Base-by-base conservation (phyloP, 2,888 invertebrate genomes). In the Andrena flavipes region DNA sequence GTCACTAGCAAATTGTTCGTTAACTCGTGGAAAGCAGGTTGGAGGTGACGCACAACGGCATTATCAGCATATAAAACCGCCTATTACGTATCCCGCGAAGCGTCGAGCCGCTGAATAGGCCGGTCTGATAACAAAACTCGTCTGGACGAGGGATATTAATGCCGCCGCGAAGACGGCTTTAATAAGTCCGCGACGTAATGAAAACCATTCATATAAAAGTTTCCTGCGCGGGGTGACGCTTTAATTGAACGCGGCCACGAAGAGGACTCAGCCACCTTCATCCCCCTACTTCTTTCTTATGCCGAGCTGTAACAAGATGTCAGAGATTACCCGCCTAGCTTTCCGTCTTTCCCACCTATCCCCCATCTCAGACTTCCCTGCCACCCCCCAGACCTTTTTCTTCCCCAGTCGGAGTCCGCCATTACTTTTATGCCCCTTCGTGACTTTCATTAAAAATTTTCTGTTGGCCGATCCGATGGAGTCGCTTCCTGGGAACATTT, bases 121-220 rank as follows among this genome's bases (percentile, higher is more conserved):
- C 59, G 8, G 74, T 72, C 86, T 86, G 89, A 91, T 91, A 91
- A 92, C 91, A 90, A 92, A 90, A 90, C 87, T 85, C 85, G 75
- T 84, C 85, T 87, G 86, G 85, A 84, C 85, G 85, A 67, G 85
- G 82, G 87, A 91, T 91, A 91, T 92, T 92, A 91, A 92, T 91
- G 90, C 86, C 65, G 78, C 80, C 65, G 86, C 82, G 89, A 88
- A 89, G 89, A 89, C 87, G 87, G 86, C 81, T 91, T 92, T 93
- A 93, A 93, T 93, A 93, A 93, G 92, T 92, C 89, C 88, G 87
- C 88, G 88, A 88, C 87, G 91, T 92, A 93, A 93, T 92, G 93
- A 92, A 93, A 93, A 88, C 92, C 92, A 93, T 93, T 92, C 91
- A 91, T 92, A 93, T 91, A 91, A 93, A 93, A 93, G 91, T 93